Percentiles rank a stretch among this genome's conserved stretches.
Conservation (phyloP, 2,888 invertebrate genomes). For the Perizoma flavofasciatum region DNA sequence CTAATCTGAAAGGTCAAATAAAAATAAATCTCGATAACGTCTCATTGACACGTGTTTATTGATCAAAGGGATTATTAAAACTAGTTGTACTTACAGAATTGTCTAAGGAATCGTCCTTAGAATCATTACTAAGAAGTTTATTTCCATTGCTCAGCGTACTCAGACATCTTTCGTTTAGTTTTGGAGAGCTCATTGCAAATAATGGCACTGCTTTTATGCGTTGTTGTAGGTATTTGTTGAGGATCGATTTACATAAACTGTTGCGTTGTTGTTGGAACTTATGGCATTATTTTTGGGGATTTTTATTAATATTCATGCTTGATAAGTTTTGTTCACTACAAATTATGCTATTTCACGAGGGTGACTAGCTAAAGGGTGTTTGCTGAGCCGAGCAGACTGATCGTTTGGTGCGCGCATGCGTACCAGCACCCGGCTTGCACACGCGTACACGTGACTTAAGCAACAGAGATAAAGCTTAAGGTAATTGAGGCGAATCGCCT, state of each 20-base stretch:
- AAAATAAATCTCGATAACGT: conserved; percentile 3
- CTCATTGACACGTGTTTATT: not conserved
- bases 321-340: not conserved
- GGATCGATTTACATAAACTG: not conserved
- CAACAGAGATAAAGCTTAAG: not conserved
- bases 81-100: conserved; percentile 67
- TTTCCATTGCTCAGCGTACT: conserved; percentile 71
- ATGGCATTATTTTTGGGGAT: conserved; percentile 14
- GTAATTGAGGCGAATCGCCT: conserved; percentile 3
- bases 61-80: too few species aligned
- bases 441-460: not conserved
- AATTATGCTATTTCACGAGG: conserved; percentile 13
- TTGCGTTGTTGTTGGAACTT: not conserved
- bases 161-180: conserved; percentile 69
- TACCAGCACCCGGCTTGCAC: conserved; percentile 3
- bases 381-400: conserved; percentile 7
- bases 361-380: conserved; percentile 25
- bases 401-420: conserved; percentile 25
- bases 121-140: conserved; percentile 65
- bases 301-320: conserved; percentile 13
- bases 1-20: conserved; percentile 55
- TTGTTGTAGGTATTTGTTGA: not conserved
- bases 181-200: conserved; percentile 72
- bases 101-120: conserved; percentile 74
- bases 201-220: not conserved